A percentile compares a stretch with the other conserved stretches of the same genome.
Conservation (phyloP, 2,113 vertebrate species). For the Dunckerocampus dactyliophorus region DNA sequence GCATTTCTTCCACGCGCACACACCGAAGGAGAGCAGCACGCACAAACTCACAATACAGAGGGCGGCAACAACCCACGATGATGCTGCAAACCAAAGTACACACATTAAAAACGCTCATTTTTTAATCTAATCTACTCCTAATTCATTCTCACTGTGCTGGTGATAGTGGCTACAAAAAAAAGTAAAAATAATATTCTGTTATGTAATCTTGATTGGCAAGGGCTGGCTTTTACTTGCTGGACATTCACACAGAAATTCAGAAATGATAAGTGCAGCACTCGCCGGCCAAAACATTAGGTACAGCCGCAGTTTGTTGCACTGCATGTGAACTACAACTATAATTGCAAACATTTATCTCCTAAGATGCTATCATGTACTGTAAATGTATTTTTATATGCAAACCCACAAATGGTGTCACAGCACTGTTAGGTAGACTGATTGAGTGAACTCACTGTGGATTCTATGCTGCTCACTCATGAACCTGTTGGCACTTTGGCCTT, state of each 20-base stretch:
- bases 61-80: slow-evolving; percentile 57
- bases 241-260: too few species aligned
- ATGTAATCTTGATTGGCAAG: too few species aligned
- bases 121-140: background rate
- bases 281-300: too few species aligned
- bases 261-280: too few species aligned
- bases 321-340: too few species aligned
- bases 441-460: slow-evolving; percentile 56
- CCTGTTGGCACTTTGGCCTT: slow-evolving; percentile 40
- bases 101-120: background rate
- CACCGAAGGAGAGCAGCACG: slow-evolving; percentile 81
- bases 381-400: background rate
- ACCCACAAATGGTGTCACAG: background rate
- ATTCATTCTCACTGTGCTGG: background rate
- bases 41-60: slow-evolving; percentile 79
- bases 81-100: slow-evolving; percentile 51
- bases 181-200: too few species aligned
- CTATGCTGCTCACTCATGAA: slow-evolving; percentile 62
- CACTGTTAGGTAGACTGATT: background rate
- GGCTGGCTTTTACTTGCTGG: too few species aligned
- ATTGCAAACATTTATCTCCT: too few species aligned
- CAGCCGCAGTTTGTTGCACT: too few species aligned
- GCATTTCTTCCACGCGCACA: slow-evolving; percentile 91
- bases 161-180: too few species aligned
- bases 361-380: background rate